Percentiles rank a stretch among this genome's conserved stretches.
phyloP scores from a whole-genome alignment of 2,888 invertebrate species.

The Empis livida region DNA sequence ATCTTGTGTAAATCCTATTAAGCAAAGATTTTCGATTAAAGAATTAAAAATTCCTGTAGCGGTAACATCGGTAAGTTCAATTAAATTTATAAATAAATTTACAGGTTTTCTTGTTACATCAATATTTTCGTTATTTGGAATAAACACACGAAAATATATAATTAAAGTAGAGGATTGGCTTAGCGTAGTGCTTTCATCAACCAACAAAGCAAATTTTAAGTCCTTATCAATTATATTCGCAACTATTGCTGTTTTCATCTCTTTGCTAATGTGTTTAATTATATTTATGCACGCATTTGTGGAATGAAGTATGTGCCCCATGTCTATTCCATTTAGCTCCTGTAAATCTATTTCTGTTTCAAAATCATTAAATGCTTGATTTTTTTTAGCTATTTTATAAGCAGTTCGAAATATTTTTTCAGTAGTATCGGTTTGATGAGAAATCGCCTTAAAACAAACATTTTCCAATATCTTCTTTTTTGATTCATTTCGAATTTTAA shows the following conservation, averaged over 20 bases:
- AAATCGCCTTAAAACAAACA: neutral
- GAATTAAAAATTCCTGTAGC: neutral
- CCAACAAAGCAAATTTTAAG: neutral
- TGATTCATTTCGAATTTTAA: neutral
- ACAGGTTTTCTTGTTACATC: conserved; percentile 1
- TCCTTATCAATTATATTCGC: neutral
- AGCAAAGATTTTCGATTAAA: neutral
- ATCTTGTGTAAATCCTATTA: neutral
- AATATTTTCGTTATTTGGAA: neutral
- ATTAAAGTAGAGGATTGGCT: neutral
- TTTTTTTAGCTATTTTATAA: neutral
- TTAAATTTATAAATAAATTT: conserved; percentile 1
- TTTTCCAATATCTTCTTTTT: neutral
- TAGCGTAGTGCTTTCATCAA: neutral
- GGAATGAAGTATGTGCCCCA: conserved; percentile 1
- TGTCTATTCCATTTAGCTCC: neutral
- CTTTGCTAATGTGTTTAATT: neutral
- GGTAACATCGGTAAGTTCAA: conserved; percentile 1
- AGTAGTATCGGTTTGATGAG: neutral
- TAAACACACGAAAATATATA: neutral
- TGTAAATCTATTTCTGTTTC: neutral
- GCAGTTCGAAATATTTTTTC: neutral
- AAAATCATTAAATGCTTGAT: neutral
- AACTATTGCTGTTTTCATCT: neutral
- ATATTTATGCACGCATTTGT: conserved; percentile 1